These are phyloP conservation scores for Pseudomyrmex concolor DNA, from an alignment of 1,140 invertebrate genomes.

Conservation along the genomic window DNA sequence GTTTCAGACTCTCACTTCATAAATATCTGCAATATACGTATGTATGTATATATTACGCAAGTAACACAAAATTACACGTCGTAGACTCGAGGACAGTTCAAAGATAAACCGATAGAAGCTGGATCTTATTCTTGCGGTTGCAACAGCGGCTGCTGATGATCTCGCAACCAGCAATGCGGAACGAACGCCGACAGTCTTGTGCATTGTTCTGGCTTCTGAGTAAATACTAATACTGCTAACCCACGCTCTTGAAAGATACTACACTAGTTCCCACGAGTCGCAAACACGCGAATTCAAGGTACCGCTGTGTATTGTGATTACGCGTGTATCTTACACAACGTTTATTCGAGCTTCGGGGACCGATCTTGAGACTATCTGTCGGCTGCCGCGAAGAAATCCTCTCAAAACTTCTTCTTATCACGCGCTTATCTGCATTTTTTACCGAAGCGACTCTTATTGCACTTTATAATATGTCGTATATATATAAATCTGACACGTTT, in stretches of 20 bases:
- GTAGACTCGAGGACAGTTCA: slow-evolving; percentile 42
- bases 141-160: slow-evolving; percentile 77
- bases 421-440: too few species aligned
- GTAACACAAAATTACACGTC: slow-evolving; percentile 6
- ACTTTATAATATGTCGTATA: too few species aligned
- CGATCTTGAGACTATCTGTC: slow-evolving; percentile 22
- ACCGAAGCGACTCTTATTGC: too few species aligned
- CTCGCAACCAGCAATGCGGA: slow-evolving; percentile 78
- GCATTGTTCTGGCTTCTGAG: slow-evolving; percentile 79
- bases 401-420: background rate
- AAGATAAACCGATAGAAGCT: slow-evolving; percentile 50
- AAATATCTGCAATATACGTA: background rate
- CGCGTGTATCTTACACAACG: slow-evolving; percentile 66
- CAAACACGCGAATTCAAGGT: slow-evolving; percentile 80
- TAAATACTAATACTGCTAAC: slow-evolving; percentile 80
- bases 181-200: slow-evolving; percentile 77
- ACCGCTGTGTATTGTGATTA: slow-evolving; percentile 70
- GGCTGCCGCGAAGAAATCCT: slow-evolving; percentile 38
- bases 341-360: slow-evolving; percentile 61
- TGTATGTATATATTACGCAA: too few species aligned
- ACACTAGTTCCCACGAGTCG: slow-evolving; percentile 80
- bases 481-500: too few species aligned
- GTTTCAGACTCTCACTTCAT: background rate
- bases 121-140: slow-evolving; percentile 38
- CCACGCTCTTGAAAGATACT: slow-evolving; percentile 81